phyloP scores from a whole-genome alignment of 2,797 vertebrate species.

The Okamejei kenojei region DNA sequence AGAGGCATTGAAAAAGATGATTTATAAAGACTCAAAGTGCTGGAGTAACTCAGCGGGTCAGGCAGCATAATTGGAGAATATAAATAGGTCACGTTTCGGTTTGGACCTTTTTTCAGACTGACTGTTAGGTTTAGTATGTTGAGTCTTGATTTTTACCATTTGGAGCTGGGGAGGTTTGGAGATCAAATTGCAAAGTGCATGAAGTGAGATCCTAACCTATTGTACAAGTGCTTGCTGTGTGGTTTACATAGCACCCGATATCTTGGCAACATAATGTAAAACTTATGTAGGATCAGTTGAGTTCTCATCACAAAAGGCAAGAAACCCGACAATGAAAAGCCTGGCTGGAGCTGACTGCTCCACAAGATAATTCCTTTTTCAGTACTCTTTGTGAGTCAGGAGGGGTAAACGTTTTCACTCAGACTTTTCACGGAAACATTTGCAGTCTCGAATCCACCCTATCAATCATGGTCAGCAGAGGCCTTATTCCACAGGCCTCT shows the following conservation, averaged over 20 bases:
- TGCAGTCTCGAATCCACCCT: not conserved
- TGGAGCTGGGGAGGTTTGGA: not conserved
- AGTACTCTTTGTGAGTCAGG: not conserved
- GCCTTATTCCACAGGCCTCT: no score
- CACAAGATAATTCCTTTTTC: not conserved
- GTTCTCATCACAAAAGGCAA: not conserved
- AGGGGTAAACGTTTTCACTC: not conserved
- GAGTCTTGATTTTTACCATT: not conserved
- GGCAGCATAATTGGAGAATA: no score
- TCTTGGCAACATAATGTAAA: not conserved
- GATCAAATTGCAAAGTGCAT: not conserved
- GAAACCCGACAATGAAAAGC: not conserved
- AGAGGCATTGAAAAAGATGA: not conserved
- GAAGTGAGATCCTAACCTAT: not conserved
- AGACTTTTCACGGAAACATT: not conserved
- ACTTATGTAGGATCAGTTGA: no score
- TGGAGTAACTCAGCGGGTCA: no score
- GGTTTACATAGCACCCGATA: not conserved
- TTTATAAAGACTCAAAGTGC: not conserved
- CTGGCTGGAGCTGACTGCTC: not conserved
- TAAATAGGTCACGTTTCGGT: no score
- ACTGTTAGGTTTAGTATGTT: not conserved
- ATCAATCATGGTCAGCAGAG: no score
- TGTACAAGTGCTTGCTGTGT: no score
- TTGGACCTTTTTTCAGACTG: no score